These are phyloP conservation scores for Hypsibius dujardini DNA, from an alignment of 1,140 invertebrate species.

Conservation along the genomic window DNA sequence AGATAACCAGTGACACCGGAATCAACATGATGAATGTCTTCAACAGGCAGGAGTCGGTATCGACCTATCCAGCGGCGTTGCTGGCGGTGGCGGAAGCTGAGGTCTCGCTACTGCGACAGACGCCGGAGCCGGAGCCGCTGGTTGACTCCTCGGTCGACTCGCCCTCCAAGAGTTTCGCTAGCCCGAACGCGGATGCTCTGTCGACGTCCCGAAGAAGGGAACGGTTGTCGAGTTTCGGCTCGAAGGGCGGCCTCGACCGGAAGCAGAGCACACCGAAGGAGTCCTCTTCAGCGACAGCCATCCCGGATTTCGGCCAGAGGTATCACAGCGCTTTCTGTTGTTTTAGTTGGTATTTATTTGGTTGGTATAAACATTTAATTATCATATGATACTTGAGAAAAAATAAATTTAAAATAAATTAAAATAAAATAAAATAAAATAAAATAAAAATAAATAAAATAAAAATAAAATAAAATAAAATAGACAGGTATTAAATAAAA, in stretches of 20 bases:
- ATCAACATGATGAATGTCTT: not conserved
- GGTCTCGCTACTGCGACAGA: not conserved
- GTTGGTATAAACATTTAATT: no score
- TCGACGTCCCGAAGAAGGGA: slow-evolving; percentile 3
- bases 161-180: not conserved
- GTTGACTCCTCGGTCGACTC: not conserved
- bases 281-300: not conserved
- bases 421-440: no score
- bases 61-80: not conserved
- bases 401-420: no score
- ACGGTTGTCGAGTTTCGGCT: not conserved
- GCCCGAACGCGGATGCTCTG: not conserved
- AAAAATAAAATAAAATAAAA: no score
- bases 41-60: not conserved
- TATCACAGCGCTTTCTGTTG: not conserved
- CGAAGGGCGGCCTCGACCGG: not conserved
- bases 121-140: not conserved
- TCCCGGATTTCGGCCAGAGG: not conserved
- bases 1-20: not conserved
- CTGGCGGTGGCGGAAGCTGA: not conserved
- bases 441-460: no score
- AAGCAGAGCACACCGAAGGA: slow-evolving; percentile 10
- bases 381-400: no score
- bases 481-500: no score
- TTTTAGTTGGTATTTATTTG: no score